These are phyloP conservation scores for Heliconius hermathena DNA, from an alignment of 1,140 invertebrate species.

Conservation along the genomic window DNA sequence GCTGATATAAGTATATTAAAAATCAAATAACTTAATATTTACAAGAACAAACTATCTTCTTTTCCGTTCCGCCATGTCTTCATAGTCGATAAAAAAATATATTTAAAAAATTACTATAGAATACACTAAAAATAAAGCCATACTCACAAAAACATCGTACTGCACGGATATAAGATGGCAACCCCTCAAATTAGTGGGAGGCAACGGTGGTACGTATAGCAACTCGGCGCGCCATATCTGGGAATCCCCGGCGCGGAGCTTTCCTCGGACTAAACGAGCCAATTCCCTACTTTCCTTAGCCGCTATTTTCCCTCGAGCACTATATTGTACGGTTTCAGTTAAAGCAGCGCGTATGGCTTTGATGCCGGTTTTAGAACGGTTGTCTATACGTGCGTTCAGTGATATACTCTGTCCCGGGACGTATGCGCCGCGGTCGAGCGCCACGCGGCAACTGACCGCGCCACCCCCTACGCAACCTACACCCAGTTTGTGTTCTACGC, in stretches of 20 bases:
- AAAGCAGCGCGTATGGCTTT: slow-evolving; percentile 89
- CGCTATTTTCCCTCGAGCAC: slow-evolving; percentile 92
- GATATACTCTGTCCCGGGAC: slow-evolving; percentile 96
- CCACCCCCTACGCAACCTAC: slow-evolving; percentile 93
- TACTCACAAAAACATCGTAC: slow-evolving; percentile 96
- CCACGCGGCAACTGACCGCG: slow-evolving; percentile 90
- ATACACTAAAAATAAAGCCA: not conserved
- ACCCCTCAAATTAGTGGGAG: slow-evolving; percentile 96
- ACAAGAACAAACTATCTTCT: too few species aligned
- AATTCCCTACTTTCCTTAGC: slow-evolving; percentile 94
- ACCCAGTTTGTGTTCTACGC: slow-evolving; percentile 94
- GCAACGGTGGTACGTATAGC: slow-evolving; percentile 95
- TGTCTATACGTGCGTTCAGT: slow-evolving; percentile 92
- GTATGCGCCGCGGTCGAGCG: slow-evolving; percentile 94
- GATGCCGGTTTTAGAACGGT: slow-evolving; percentile 90
- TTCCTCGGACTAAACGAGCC: slow-evolving; percentile 90
- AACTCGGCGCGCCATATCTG: slow-evolving; percentile 95
- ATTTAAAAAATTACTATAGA: too few species aligned
- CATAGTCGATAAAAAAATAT: too few species aligned
- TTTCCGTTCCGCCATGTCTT: too few species aligned
- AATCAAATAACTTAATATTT: too few species aligned
- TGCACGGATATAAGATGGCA: slow-evolving; percentile 97
- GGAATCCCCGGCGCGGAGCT: slow-evolving; percentile 90
- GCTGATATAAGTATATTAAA: too few species aligned
- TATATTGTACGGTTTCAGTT: slow-evolving; percentile 95